Evolutionary conservation across 2,797 vertebrate genomes (phyloP).

Genomic region (Eulemur albifrons): DNA sequence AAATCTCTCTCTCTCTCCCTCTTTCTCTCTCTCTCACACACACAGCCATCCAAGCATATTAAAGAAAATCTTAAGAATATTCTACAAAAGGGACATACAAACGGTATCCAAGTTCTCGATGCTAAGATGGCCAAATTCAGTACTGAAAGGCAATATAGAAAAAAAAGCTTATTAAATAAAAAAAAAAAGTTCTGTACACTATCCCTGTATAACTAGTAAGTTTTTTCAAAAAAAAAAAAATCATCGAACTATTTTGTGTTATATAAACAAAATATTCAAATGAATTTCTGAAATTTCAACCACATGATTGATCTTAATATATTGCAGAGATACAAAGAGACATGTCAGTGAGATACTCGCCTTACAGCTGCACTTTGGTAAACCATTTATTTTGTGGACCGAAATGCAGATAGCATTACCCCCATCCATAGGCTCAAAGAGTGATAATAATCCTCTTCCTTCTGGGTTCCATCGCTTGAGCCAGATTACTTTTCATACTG

Average conservation of each 20-base stretch:
- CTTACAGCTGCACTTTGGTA: constrained; percentile 18
- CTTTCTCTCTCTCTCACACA: not conserved
- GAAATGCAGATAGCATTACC: constrained; percentile 76
- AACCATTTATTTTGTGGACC: constrained; percentile 78
- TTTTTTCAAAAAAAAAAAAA: not conserved
- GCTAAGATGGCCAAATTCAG: not conserved
- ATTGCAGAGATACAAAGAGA: constrained; percentile 6
- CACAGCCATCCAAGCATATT: not conserved
- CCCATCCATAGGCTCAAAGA: constrained; percentile 81
- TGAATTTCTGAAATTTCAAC: constrained; percentile 25
- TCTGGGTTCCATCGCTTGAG: constrained; percentile 83
- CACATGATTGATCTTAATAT: not conserved
- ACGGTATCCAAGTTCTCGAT: not conserved
- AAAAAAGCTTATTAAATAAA: not conserved
- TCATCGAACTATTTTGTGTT: not conserved
- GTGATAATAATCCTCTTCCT: constrained; percentile 83
- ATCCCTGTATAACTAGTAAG: not conserved
- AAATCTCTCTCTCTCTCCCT: not conserved
- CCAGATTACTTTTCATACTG: constrained; percentile 84
- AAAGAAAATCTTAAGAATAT: not conserved
- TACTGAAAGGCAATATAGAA: not conserved
- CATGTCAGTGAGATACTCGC: not conserved
- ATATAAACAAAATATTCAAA: constrained; percentile 41
- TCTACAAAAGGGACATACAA: not conserved
- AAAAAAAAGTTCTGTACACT: not conserved